These are phyloP conservation scores for Athene noctua DNA, from an alignment of 2,113 vertebrate genomes.

Conservation along the genomic window DNA sequence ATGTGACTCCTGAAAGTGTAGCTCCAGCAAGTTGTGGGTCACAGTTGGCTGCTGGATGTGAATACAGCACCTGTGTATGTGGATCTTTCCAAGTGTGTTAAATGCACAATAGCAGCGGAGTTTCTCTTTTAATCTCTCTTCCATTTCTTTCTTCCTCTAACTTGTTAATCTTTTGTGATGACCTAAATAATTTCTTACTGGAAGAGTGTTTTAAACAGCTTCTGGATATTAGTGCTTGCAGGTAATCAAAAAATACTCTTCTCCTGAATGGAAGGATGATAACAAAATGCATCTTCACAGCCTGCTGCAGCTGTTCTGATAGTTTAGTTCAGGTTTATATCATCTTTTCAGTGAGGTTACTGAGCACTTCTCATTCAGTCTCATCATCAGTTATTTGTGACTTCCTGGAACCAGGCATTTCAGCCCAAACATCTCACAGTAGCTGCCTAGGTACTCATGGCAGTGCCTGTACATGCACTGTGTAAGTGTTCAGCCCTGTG, in stretches of 20 bases:
- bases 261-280: not conserved
- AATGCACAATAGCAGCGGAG: not conserved
- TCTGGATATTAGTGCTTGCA: not conserved
- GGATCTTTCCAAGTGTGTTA: not conserved
- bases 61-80: not conserved
- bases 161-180: not conserved
- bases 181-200: not conserved
- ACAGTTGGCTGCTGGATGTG: not conserved
- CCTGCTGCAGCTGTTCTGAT: not conserved
- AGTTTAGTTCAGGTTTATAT: not conserved
- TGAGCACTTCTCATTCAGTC: not conserved
- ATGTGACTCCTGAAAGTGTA: not conserved
- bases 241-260: not conserved
- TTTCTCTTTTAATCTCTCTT: not conserved
- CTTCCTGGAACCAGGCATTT: not conserved
- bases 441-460: not conserved
- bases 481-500: not conserved
- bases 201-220: not conserved
- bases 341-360: not conserved
- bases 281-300: not conserved
- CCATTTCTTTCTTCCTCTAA: not conserved
- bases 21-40: not conserved
- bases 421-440: not conserved
- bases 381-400: not conserved
- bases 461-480: fast-evolving